Percentiles rank a stretch among this genome's conserved stretches.
Conservation (phyloP, 1,140 invertebrate species). For the Saccostrea glomerata region DNA sequence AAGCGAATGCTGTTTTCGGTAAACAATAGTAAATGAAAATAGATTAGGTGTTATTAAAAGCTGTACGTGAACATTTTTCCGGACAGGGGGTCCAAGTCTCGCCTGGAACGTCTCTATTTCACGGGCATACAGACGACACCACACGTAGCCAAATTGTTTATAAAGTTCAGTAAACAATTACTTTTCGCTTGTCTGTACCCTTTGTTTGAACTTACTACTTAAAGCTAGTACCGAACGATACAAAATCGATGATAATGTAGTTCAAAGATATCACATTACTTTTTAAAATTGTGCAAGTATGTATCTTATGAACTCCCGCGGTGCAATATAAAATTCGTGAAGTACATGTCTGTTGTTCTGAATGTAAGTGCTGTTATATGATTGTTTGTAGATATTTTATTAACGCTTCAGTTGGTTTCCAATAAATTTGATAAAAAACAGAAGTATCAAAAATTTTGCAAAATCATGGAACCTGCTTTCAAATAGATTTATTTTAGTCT, state of each 20-base stretch:
- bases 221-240: constrained; percentile 6
- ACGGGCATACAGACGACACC: constrained; percentile 8
- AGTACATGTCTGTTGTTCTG: background rate
- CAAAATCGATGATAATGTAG: constrained; percentile 3
- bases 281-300: constrained; percentile 2
- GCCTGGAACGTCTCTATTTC: background rate
- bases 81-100: constrained; percentile 5
- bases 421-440: background rate
- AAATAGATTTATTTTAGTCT: too few species aligned
- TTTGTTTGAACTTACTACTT: constrained; percentile 8
- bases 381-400: background rate
- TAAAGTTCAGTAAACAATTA: constrained; percentile 25
- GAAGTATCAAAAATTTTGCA: too few species aligned
- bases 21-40: background rate
- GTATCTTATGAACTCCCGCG: background rate
- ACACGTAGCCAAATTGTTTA: background rate
- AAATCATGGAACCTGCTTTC: too few species aligned
- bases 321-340: background rate
- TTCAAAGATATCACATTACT: constrained; percentile 18
- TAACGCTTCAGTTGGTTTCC: background rate
- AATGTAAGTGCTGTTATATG: background rate
- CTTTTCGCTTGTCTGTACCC: constrained; percentile 9
- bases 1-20: background rate
- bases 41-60: background rate
- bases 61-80: background rate